Evolutionary conservation across 2,797 vertebrate genomes (phyloP), one percentile per base, ranked within the genome.

Genomic region (Darevskia nairensis): DNA sequence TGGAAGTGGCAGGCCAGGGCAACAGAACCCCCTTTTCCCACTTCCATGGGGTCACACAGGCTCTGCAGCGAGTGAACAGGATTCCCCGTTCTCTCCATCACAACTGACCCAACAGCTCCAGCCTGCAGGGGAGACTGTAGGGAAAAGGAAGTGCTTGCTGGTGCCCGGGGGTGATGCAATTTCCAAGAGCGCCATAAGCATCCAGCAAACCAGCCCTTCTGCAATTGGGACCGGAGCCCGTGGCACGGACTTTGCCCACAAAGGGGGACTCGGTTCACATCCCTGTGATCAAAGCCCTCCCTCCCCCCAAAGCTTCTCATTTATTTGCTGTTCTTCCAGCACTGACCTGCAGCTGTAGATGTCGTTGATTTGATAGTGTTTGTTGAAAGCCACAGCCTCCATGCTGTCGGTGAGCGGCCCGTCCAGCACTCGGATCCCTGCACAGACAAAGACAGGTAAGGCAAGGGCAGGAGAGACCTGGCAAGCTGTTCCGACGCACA

Each of bases 341-440:
- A n/a, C 89, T 93, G 90, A 99, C 99, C 99, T 99, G 98, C 99
- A 99, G 96, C 99, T 99, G 96, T 99, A 99, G 95, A 99, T 98
- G 93, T 99, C 98, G 0, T 99, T 99, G 96, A 99, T 97, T 96
- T 99, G 99, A 93, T 99, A 99, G 95, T 99, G 98, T 94, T 99
- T 99, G 96, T 99, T 99, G 96, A 99, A 99, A 1, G 99, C 99
- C 3, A 99, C 96, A 0, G 99, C 99, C 95, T 99, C 99, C 97
- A 99, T 98, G 96, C 98, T 99, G 97, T 99, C 99, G 0, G 99
- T 99, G 66, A 99, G 97, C 0, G 98, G 99, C 59, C 99, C 99
- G 0, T 99, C 99, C 91, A 99, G 96, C 25, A 99, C 98, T 39
- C 99, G 95, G 96, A 99, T 99, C 89, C 99, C 99, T 99, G 93